Evolutionary conservation across 2,797 vertebrate genomes (phyloP), one percentile per base, ranked within the genome.

Genomic region (Dallia pectoralis): DNA sequence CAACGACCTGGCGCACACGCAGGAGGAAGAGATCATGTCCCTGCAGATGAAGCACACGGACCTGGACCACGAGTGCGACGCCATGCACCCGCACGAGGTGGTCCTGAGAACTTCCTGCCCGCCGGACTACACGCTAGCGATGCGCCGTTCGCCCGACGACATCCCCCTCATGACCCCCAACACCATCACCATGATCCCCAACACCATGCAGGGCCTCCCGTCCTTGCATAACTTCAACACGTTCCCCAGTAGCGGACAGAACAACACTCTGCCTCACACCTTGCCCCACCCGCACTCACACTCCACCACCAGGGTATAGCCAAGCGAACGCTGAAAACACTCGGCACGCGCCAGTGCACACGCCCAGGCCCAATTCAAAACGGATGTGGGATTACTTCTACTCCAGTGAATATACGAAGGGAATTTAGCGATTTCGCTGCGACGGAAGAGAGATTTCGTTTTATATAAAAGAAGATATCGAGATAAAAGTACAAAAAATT

Each of bases 271-370:
- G 91, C 97, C 97, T 81, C 97, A 97, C 79, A 56, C 53, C 53
- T 12, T 59, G 53, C 94, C 95, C 8, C 95, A 95, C 64, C 93
- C 96, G 48, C 97, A 98, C 83, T 97, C 97, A 92, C 97, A 98
- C 93, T 99, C 98, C 91, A 99, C 98, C 92, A 99, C 97, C 92
- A 95, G 98, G 94, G 98, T 99, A 99, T 99, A 99, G 96, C 97
- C 96, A 51, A 65, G 64, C 66, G 63, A 9, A 77, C 48, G 32
- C 22, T 33, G 33, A 18, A n/a, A n/a, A 27, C 30, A 15, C 44
- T 2, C 33, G 14, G 53, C 53, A 65, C 67, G 68, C 69, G 64
- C 33, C 32, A 71, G 63, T 79, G 74, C 67, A 51, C 59, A 74
- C 18, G 4, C 25, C 67, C 15, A 29, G 74, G 65, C 53, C 44